Evolutionary conservation across 2,888 invertebrate species (phyloP), one percentile per base, ranked within the genome.

Genomic region (Noctua janthina): DNA sequence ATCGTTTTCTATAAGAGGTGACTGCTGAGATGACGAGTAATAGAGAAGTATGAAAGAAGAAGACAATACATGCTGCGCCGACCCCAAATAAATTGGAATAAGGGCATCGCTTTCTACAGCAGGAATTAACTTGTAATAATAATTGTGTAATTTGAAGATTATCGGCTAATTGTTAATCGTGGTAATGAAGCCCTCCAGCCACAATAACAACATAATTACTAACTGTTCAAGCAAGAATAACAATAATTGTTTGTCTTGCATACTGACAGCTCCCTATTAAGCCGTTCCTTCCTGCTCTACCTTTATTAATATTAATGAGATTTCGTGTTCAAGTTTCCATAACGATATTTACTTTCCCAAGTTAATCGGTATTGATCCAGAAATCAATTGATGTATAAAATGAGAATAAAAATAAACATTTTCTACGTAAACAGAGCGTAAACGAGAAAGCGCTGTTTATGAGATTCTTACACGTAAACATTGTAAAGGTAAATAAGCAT

Each of bases 391-490:
- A 82, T 83, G 87, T 88, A 85, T 81, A 78, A 83, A 87, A 85
- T 83, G 66, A 77, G 78, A 76, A 78, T 77, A 81, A 90, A 83
- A 82, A 83, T 78, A 76, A 83, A 74, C 71, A 86, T 82, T 88
- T 83, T 78, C 88, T 83, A 78, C 43, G 68, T 79, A 90, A 90
- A 83, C 87, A 85, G 90, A 89, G 83, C 88, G 83, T 79, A 70
- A 82, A 87, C 54, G 74, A 78, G 89, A 88, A 89, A 88, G 79
- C 81, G 78, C 29, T 83, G 80, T 79, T 85, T 88, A 84, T 80
- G 67, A 86, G 79, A 90, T 90, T 88, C 87, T 82, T 73, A 82
- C 87, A 86, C 81, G 90, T 78, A 39, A 82, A 72, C 79, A 76
- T 76, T 77, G 77, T 83, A 71, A 56, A 73, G 67, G 71, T 87